These are phyloP conservation scores for Trypoxylus dichotomus DNA, from an alignment of 1,140 invertebrate species.

Conservation along the genomic window DNA sequence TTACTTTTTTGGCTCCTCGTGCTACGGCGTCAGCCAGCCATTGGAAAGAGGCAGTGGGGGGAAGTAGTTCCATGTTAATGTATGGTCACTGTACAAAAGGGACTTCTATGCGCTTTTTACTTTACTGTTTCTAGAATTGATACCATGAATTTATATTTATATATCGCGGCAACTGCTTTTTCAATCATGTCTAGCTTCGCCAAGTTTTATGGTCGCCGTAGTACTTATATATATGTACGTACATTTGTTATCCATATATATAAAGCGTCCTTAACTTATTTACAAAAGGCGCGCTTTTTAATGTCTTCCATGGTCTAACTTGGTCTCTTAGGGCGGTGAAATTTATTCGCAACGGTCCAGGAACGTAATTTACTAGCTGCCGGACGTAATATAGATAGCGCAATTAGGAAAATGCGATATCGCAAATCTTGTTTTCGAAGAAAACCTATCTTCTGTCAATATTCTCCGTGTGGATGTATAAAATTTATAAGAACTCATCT, in stretches of 20 bases:
- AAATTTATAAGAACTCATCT: not conserved
- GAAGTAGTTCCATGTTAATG: constrained; percentile 12
- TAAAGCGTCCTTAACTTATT: not conserved
- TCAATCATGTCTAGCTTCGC: constrained; percentile 12
- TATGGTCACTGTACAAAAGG: constrained; percentile 17
- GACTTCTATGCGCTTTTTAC: constrained; percentile 9
- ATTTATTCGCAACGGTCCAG: not conserved
- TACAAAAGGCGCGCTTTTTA: not conserved
- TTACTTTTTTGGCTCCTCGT: not conserved
- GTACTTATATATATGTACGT: not conserved
- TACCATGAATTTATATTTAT: constrained; percentile 4
- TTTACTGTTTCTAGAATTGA: not conserved
- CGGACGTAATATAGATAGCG: not conserved
- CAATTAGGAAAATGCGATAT: constrained; percentile 9
- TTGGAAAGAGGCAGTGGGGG: not conserved
- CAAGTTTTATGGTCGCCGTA: constrained; percentile 8
- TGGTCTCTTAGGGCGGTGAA: not conserved
- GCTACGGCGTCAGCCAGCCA: constrained; percentile 9
- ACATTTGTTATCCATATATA: not conserved
- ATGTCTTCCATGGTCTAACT: constrained; percentile 4
- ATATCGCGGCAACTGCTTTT: not conserved
- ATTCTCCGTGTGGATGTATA: not conserved
- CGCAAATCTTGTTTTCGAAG: not conserved
- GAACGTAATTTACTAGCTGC: not conserved
- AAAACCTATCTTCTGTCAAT: not conserved